Conservation (phyloP, 2,797 vertebrate genomes). For the Sciaenops ocellatus region DNA sequence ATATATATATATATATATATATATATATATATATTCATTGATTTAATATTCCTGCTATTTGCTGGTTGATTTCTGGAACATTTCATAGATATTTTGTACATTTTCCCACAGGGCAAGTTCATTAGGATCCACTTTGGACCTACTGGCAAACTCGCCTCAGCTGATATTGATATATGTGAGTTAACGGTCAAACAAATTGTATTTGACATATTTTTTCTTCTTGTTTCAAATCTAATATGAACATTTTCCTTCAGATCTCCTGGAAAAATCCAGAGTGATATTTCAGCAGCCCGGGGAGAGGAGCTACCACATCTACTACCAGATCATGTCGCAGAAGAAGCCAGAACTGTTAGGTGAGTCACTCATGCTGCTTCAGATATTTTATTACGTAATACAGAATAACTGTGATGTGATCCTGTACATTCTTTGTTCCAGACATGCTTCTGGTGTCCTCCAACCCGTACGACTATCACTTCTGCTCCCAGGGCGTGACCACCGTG, state of each 20-base stretch:
- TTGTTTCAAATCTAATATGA: neutral
- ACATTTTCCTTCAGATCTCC: conserved; percentile 86
- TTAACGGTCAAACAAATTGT: conserved; percentile 31
- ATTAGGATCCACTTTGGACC: conserved; percentile 96
- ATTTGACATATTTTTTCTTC: neutral
- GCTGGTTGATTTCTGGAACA: neutral
- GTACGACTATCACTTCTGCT: conserved; percentile 97
- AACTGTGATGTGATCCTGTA: neutral
- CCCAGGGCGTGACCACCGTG: conserved; percentile 93
- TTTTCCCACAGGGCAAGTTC: conserved; percentile 91
- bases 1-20: no score
- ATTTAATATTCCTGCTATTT: neutral
- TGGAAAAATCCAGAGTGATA: conserved; percentile 98
- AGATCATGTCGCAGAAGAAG: conserved; percentile 96
- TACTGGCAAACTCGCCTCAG: conserved; percentile 92
- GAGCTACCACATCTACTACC: conserved; percentile 96
- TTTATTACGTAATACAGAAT: neutral
- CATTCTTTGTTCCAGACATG: conserved; percentile 87
- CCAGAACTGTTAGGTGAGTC: conserved; percentile 91
- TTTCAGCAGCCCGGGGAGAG: conserved; percentile 96
- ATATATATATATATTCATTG: neutral
- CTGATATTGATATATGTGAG: conserved; percentile 96
- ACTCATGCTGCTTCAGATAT: neutral
- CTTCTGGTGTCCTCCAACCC: conserved; percentile 95
- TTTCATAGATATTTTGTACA: neutral